phyloP scores from a whole-genome alignment of 2,797 vertebrate species.

The Acrocephalus scirpaceus region DNA sequence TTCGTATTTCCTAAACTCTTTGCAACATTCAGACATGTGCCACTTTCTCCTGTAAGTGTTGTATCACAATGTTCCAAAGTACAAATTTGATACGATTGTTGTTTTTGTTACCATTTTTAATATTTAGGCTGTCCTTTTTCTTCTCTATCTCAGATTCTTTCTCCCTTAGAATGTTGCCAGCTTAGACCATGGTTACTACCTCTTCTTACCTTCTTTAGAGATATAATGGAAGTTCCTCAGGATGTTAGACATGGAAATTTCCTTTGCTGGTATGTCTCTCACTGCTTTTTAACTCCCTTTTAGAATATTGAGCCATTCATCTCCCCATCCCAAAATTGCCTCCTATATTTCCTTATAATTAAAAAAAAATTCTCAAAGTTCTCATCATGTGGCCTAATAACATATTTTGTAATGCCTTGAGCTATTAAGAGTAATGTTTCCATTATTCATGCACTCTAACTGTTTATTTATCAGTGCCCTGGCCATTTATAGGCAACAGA shows the following conservation, averaged over 20 bases:
- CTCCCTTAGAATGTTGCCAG: not conserved
- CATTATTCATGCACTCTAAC: not conserved
- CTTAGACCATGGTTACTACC: not conserved
- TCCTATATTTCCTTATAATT: not conserved
- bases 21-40: not conserved
- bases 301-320: not conserved
- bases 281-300: not conserved
- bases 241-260: not conserved
- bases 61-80: not conserved
- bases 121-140: not conserved
- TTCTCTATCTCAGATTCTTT: not conserved
- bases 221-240: not conserved
- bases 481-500: not conserved
- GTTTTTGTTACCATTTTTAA: not conserved
- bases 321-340: not conserved
- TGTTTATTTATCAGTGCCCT: not conserved
- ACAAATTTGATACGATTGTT: not conserved
- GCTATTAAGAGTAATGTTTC: not conserved
- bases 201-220: not conserved
- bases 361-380: not conserved
- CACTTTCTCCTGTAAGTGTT: not conserved
- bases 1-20: not conserved
- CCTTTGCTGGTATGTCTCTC: not conserved
- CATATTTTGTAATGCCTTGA: not conserved
- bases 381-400: not conserved